These are phyloP conservation scores for Tenebrio molitor DNA, from an alignment of 1,140 invertebrate species.

Conservation along the genomic window DNA sequence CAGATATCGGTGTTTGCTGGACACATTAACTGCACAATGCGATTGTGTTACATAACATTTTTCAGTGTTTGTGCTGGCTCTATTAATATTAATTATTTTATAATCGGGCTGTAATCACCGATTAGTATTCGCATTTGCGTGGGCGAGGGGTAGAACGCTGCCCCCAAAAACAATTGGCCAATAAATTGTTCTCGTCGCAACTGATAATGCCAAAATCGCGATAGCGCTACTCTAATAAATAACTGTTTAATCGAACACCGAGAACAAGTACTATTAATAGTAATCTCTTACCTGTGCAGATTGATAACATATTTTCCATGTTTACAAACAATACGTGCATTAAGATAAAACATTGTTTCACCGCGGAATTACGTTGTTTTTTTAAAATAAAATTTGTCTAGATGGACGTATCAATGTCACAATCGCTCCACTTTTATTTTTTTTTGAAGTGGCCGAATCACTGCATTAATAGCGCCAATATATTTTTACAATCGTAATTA, in stretches of 20 bases:
- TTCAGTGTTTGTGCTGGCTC: slow-evolving; percentile 11
- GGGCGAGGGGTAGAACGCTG: too few species aligned
- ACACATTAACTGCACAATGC: slow-evolving; percentile 35
- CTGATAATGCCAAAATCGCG: too few species aligned
- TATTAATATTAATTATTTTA: slow-evolving; percentile 23
- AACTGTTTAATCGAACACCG: neutral
- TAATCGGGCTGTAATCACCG: neutral
- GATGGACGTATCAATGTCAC: too few species aligned
- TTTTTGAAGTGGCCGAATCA: too few species aligned
- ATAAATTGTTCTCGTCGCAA: too few species aligned
- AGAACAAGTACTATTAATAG: neutral
- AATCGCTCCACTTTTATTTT: too few species aligned
- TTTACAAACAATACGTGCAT: slow-evolving; percentile 4
- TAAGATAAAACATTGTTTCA: slow-evolving; percentile 16
- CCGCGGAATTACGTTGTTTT: too few species aligned
- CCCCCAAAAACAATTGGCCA: too few species aligned
- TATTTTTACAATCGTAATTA: too few species aligned
- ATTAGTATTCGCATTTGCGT: neutral
- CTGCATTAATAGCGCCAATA: too few species aligned
- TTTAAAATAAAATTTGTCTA: too few species aligned
- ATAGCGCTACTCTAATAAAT: too few species aligned
- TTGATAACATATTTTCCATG: slow-evolving; percentile 19
- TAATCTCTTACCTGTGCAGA: neutral
- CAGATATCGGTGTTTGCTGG: slow-evolving; percentile 12
- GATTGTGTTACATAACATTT: slow-evolving; percentile 32